A percentile compares a stretch with the other conserved stretches of the same genome.
These are phyloP conservation scores for Bovichtus diacanthus DNA, from an alignment of 2,797 vertebrate genomes.

Conservation along the genomic window DNA sequence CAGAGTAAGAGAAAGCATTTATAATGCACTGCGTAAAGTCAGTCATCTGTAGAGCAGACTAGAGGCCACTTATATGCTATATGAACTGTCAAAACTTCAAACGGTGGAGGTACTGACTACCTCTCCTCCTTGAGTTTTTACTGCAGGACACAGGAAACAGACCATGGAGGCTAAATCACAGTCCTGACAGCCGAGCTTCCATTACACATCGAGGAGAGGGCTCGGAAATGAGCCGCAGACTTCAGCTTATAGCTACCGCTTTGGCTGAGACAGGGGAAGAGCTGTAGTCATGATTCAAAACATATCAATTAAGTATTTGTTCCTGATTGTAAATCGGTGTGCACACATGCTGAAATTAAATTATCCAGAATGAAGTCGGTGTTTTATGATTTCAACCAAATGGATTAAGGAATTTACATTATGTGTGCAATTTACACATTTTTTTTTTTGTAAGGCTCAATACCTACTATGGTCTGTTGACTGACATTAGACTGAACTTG, in stretches of 20 bases:
- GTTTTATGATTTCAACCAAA: slow-evolving; percentile 22
- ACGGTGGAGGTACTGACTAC: slow-evolving; percentile 26
- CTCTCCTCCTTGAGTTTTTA: slow-evolving; percentile 36
- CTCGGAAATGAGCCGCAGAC: slow-evolving; percentile 38
- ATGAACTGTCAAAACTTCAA: slow-evolving; percentile 68
- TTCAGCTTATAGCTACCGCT: not conserved
- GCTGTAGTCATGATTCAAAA: slow-evolving; percentile 2
- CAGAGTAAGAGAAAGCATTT: not conserved
- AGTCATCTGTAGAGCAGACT: slow-evolving; percentile 41
- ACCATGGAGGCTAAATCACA: slow-evolving; percentile 58
- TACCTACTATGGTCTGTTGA: not conserved
- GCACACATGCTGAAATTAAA: not conserved
- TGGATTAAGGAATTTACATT: not conserved
- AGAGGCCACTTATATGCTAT: slow-evolving; percentile 41
- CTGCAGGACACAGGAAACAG: slow-evolving; percentile 59
- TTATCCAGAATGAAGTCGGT: not conserved
- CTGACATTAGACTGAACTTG: slow-evolving; percentile 16
- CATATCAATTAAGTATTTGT: slow-evolving; percentile 17
- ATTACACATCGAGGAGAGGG: slow-evolving; percentile 11
- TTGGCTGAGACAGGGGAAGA: slow-evolving; percentile 4
- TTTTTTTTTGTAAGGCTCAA: not conserved
- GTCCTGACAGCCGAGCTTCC: slow-evolving; percentile 49
- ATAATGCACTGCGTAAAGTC: not conserved
- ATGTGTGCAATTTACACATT: not conserved
- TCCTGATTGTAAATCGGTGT: slow-evolving; percentile 3